Base-by-base conservation (phyloP, 2,888 invertebrate species). In the Amphimallon solstitiale region DNA sequence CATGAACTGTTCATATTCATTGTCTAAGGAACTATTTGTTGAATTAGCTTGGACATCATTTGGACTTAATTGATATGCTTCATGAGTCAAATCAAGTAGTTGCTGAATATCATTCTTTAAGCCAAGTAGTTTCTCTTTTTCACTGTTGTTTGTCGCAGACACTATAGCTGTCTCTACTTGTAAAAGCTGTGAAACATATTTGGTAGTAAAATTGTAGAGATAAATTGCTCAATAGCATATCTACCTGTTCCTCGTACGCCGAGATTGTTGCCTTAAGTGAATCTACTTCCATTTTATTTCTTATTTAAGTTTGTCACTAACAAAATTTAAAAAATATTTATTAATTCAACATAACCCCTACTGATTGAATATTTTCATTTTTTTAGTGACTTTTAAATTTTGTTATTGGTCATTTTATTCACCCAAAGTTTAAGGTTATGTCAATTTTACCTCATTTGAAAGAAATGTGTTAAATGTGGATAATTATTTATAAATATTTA, bases 1-100 rank as follows among this genome's bases (percentile, higher is more conserved):
- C 89, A 90, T 89, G 77, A 91, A 90, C 70, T 89, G 80, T 49
- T 87, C 87, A 84, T 90, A 91, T 82, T 91, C 90, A 76, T 83
- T 82, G 40, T 82, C 84, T 63, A 85, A 75, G 9, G 38, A 9
- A 14, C 45, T 40, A 45, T 12, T 59, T 7, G 21, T n/a, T 19
- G 37, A 10, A 12, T 63, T 68, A 75, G 56, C 71, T 76, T 72
- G 59, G 70, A 43, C 67, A 60, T 70, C 54, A 65, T 83, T 81
- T 62, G 88, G 76, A 72, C 86, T 87, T 12, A 9, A 14, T 14
- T 43, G 7, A 14, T 43, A 19, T 7, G 52, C 37, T 77, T 90
- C 89, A 75, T 85, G 84, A 0, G 92, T 92, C 38, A 92, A 81
- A n/a, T 85, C 84, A 59, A 92, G 86, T 0, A 92, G 83, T 78